Base-by-base conservation (phyloP, 2,797 vertebrate genomes). In the Ambastaia sidthimunki region DNA sequence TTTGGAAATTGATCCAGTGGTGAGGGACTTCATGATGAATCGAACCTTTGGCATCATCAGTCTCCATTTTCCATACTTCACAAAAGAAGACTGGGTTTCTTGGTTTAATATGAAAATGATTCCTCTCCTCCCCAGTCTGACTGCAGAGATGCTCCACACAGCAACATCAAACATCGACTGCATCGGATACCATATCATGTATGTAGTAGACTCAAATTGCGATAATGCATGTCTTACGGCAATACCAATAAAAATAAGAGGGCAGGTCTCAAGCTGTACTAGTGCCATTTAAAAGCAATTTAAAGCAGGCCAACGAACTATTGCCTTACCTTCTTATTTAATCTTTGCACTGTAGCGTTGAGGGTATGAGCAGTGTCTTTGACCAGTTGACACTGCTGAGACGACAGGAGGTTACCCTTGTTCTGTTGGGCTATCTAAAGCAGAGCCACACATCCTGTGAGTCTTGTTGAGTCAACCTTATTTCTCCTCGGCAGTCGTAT, bases 91-190 rank as follows among this genome's bases (percentile, higher is more conserved):
- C 47, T 89, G 77, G 78, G 3, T 41, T 69, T 63, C 66, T 63
- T 89, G 85, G 88, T 89, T 66, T 81, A 80, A 82, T 59, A 5
- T 18, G 15, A 57, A 85, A 67, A 77, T 89, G 82, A 12, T 48
- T 23, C 52, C 83, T 59, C 69, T 89, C 6, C 55, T 88, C 74
- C 76, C 87, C 1, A 89, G 86, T 80, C 2, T 90, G 80, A 78
- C 16, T 18, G 21, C 70, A n/a, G 47, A 59, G 16, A 84, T 71
- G 55, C 78, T 83, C 13, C 69, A n/a, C 47, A 72, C 71, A 57
- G 85, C 86, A 60, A 85, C 88, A 63, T 59, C 3, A 0, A 80
- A 85, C 76, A 84, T 86, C 83, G 86, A 63, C 82, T 89, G 88
- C 71, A 54, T 23, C 55, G 86, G 83, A 59, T 88, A 85, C 34